Conservation (phyloP, 2,888 invertebrate species). For the Lepidocyrtinus sp. region DNA sequence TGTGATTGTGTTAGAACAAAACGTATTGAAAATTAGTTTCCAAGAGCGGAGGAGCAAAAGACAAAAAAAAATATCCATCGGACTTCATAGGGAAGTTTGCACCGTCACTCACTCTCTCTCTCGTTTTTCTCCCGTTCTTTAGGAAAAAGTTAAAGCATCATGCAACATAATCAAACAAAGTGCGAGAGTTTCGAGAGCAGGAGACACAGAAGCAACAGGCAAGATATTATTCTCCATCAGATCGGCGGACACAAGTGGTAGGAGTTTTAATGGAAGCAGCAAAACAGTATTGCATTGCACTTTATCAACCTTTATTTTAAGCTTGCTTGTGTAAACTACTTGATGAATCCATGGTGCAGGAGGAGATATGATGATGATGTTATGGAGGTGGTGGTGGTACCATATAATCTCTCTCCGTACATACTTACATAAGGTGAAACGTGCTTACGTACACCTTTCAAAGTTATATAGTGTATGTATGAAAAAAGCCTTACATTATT, state of each 20-base stretch:
- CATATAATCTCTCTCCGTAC: background rate
- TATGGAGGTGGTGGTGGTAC: background rate
- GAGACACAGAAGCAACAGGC: constrained; percentile 49
- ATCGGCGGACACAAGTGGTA: constrained; percentile 24
- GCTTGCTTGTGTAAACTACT: background rate
- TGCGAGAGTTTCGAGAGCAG: constrained; percentile 26
- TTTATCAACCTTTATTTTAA: constrained; percentile 5
- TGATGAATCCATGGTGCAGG: constrained; percentile 32
- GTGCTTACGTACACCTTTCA: background rate
- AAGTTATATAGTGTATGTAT: background rate
- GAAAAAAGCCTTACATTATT: background rate
- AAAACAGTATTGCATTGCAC: constrained; percentile 52
- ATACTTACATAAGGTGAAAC: background rate
- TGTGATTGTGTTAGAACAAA: background rate
- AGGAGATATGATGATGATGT: background rate
- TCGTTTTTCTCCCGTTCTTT: constrained; percentile 21
- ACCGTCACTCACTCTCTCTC: too few species aligned
- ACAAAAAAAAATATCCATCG: too few species aligned
- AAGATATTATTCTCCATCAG: constrained; percentile 50
- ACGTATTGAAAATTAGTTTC: constrained; percentile 40
- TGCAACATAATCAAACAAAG: constrained; percentile 15
- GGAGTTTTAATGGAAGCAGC: background rate
- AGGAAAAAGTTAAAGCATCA: constrained; percentile 52
- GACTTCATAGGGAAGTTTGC: too few species aligned
- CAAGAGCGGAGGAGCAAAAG: constrained; percentile 17